Conservation (phyloP, 2,113 vertebrate genomes). For the Lepisosteus osseus region DNA sequence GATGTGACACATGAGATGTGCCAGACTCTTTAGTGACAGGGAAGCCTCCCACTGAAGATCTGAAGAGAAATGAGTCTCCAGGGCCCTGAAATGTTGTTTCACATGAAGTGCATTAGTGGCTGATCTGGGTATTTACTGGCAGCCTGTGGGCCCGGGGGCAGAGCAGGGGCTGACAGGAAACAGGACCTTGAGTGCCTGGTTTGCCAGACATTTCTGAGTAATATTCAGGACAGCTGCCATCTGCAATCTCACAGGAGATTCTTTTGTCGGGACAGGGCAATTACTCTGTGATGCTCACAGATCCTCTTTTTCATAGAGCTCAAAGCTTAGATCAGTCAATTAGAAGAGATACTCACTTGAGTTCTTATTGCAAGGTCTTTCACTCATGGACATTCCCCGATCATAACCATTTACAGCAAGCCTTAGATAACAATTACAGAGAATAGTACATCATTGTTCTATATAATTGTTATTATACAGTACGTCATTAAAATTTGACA, state of each 20-base stretch:
- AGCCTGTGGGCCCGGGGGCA: constrained; percentile 20
- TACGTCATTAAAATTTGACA: too few species aligned
- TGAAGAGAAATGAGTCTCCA: accelerated
- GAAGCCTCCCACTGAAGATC: constrained; percentile 27
- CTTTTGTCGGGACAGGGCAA: too few species aligned
- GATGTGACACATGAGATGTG: neutral
- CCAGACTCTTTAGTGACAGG: constrained; percentile 18
- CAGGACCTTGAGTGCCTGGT: constrained; percentile 40
- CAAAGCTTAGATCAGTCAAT: too few species aligned
- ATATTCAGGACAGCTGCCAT: constrained; percentile 17
- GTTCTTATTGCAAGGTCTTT: too few species aligned
- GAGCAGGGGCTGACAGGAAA: constrained; percentile 35
- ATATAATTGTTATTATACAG: too few species aligned
- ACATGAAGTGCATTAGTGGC: constrained; percentile 20
- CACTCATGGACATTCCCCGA: too few species aligned
- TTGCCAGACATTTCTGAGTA: constrained; percentile 34
- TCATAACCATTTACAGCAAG: too few species aligned
- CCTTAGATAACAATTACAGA: too few species aligned
- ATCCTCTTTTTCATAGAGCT: too few species aligned
- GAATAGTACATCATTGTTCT: too few species aligned
- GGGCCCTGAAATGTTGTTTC: constrained; percentile 17
- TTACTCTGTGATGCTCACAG: too few species aligned
- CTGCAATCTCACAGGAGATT: constrained; percentile 14
- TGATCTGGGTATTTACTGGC: constrained; percentile 39
- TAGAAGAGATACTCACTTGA: too few species aligned